Evolutionary conservation across 1,140 invertebrate genomes (phyloP).

Genomic region (Leptoteleia sp.): DNA sequence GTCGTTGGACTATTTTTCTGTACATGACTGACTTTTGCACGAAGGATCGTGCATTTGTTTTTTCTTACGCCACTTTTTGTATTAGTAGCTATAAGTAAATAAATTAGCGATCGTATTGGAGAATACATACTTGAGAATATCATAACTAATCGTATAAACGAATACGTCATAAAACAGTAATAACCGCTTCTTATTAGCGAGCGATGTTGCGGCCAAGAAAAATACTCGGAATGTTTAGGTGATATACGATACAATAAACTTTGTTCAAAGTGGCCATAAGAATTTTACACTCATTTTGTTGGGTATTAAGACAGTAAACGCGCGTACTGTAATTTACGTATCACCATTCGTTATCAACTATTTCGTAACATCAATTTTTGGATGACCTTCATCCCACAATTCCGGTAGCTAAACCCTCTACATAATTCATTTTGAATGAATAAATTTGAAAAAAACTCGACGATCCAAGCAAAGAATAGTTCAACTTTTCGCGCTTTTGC

Average conservation of each 20-base stretch:
- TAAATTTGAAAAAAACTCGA: too few relatives aligned
- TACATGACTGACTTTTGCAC: too few relatives aligned
- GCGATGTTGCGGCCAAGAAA: slow-evolving; percentile 16
- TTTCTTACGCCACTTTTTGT: slow-evolving; percentile 13
- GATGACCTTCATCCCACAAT: slow-evolving; percentile 7
- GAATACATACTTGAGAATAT: slow-evolving; percentile 6
- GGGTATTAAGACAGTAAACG: slow-evolving; percentile 40
- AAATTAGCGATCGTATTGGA: slow-evolving; percentile 26
- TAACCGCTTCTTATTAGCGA: slow-evolving; percentile 22
- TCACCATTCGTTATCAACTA: slow-evolving; percentile 16
- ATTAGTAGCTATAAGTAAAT: slow-evolving; percentile 22
- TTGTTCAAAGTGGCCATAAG: slow-evolving; percentile 39
- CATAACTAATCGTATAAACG: slow-evolving; percentile 33
- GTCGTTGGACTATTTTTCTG: too few relatives aligned
- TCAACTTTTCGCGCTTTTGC: too few relatives aligned
- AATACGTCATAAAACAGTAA: slow-evolving; percentile 44
- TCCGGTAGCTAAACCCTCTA: slow-evolving; percentile 4
- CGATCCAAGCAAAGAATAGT: too few relatives aligned
- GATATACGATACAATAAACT: slow-evolving; percentile 55
- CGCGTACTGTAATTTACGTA: slow-evolving; percentile 33
- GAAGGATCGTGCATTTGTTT: slow-evolving; percentile 2
- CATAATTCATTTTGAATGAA: too few relatives aligned
- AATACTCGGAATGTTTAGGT: slow-evolving; percentile 41
- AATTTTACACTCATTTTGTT: slow-evolving; percentile 38
- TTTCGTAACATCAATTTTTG: slow-evolving; percentile 17